These are phyloP conservation scores for Philantomba maxwellii DNA, from an alignment of 2,113 vertebrate species.

Conservation along the genomic window DNA sequence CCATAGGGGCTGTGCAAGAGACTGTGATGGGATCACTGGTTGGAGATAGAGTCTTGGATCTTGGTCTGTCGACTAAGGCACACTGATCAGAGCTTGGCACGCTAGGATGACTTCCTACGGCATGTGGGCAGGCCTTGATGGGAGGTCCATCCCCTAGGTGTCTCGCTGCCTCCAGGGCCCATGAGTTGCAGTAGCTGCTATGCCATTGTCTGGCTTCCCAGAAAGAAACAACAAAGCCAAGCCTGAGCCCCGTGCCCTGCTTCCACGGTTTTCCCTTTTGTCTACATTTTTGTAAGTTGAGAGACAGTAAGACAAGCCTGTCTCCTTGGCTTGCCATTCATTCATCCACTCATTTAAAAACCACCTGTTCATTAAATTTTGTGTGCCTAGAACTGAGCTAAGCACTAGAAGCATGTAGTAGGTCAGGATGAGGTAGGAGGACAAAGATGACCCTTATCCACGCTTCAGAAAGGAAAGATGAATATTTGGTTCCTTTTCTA, in stretches of 20 bases:
- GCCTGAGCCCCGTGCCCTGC: neutral
- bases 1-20: neutral
- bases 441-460: neutral
- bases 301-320: neutral
- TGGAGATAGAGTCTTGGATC: neutral
- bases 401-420: neutral
- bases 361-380: neutral
- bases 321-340: neutral
- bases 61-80: neutral
- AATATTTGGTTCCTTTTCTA: neutral
- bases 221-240: neutral
- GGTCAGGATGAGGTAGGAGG: neutral
- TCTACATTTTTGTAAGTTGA: neutral
- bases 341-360: neutral
- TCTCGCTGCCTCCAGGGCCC: neutral
- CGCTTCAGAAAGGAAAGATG: neutral
- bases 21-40: neutral
- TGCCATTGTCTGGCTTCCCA: neutral
- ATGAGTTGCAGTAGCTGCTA: neutral
- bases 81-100: neutral
- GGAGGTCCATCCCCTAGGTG: fast-evolving
- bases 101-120: neutral
- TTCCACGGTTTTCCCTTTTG: neutral
- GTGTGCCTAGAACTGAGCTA: neutral
- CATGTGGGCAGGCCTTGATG: fast-evolving